A percentile compares a stretch with the other conserved stretches of the same genome.
Conservation (phyloP, 2,797 vertebrate species). For the Neomorphus geoffroyi region DNA sequence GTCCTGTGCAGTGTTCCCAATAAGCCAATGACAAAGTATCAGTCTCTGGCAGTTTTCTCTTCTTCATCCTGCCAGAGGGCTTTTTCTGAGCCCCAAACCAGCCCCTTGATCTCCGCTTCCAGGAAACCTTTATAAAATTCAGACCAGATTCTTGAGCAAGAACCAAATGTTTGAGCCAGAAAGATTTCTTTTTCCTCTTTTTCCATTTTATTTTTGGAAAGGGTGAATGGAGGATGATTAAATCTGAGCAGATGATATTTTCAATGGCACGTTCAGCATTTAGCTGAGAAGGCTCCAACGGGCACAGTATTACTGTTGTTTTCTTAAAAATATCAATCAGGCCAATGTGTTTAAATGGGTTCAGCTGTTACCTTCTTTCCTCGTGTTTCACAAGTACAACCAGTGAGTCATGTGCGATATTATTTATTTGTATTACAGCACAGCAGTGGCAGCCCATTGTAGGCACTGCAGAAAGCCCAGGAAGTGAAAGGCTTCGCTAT, state of each 20-base stretch:
- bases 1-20: slow-evolving; percentile 55
- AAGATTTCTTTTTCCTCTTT: background rate
- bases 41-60: slow-evolving; percentile 57
- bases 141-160: slow-evolving; percentile 66
- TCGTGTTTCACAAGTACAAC: slow-evolving; percentile 34
- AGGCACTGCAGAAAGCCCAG: background rate
- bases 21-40: slow-evolving; percentile 66
- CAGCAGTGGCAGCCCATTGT: background rate
- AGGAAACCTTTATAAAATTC: slow-evolving; percentile 70
- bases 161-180: slow-evolving; percentile 64
- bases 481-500: background rate
- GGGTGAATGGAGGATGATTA: slow-evolving; percentile 34
- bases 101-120: slow-evolving; percentile 64
- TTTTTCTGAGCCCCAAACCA: slow-evolving; percentile 54
- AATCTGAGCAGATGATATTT: slow-evolving; percentile 50
- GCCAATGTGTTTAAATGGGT: background rate
- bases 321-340: background rate
- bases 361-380: slow-evolving; percentile 11
- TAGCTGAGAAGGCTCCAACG: background rate
- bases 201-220: slow-evolving; percentile 29
- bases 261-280: slow-evolving; percentile 23
- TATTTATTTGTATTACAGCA: slow-evolving; percentile 12
- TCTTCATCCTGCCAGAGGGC: slow-evolving; percentile 58
- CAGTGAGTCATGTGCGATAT: slow-evolving; percentile 4
- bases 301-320: background rate